phyloP scores from a whole-genome alignment of 1,140 invertebrate species.

The Drosophila micromelanica region DNA sequence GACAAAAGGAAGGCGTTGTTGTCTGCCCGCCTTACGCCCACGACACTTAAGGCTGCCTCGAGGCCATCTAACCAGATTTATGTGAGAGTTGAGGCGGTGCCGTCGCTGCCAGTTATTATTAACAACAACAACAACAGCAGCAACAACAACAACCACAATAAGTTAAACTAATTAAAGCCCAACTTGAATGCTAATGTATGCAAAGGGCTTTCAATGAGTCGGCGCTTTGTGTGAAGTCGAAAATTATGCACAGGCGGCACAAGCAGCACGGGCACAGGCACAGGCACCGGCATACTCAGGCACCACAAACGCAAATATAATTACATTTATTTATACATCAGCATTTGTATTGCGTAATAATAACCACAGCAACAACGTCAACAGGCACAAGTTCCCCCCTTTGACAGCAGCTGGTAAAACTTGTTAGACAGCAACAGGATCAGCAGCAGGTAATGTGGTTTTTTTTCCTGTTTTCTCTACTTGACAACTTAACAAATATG shows the following conservation, averaged over 20 bases:
- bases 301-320: conserved; percentile 61
- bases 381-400: not conserved
- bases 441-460: conserved; percentile 8
- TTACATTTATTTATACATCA: conserved; percentile 81
- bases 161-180: conserved; percentile 80
- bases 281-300: conserved; percentile 16
- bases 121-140: conserved; percentile 16
- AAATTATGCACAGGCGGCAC: conserved; percentile 52
- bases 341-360: conserved; percentile 69
- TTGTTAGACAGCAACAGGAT: conserved; percentile 25
- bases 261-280: conserved; percentile 11
- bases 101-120: conserved; percentile 31
- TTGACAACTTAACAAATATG: conserved; percentile 43
- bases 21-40: not conserved
- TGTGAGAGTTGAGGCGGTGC: conserved; percentile 37
- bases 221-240: conserved; percentile 47
- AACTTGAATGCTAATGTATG: conserved; percentile 77
- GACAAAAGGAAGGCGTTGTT: not conserved
- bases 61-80: conserved; percentile 72
- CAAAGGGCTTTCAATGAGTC: conserved; percentile 72
- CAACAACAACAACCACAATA: conserved; percentile 52
- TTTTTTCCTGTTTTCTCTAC: conserved; percentile 3
- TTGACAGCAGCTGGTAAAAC: conserved; percentile 41
- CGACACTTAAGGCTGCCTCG: conserved; percentile 38
- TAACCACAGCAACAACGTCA: conserved; percentile 28